Evolutionary conservation across 2,888 invertebrate species (phyloP), one percentile per base, ranked within the genome.

Genomic region (Drosophila austrosaltans): DNA sequence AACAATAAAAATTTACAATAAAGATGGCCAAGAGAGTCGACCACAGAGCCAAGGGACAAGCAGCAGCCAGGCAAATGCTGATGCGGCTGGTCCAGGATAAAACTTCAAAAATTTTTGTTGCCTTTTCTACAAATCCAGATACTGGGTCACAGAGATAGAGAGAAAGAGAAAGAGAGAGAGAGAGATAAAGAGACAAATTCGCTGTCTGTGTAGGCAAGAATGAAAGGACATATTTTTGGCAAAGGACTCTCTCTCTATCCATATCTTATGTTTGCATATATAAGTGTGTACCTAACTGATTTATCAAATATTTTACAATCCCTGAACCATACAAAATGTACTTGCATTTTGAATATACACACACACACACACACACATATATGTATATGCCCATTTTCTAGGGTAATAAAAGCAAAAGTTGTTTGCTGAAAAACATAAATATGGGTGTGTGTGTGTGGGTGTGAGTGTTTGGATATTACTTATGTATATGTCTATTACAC

Each of bases 251-350:
- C 20, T 39, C 39, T 42, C 42, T 25, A 4, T n/a, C 28, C 28
- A 12, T 12, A 12, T 22, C 28, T 12, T 28, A 22, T 57, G 57
- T 39, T 32, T 25, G 22, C 22, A 39, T 57, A 22, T 57, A 36
- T 57, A 57, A 32, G 10, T 72, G 72, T 72, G 71, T 72, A 36
- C 42, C n/a, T 32, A 60, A 63, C 36, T 59, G 66, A 72, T 72
- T 72, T 72, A 72, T 66, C 66, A 72, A 66, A 72, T 69, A 64
- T 69, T 72, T 48, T 32, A 22, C 56, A 44, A 30, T 63, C 63
- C 32, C 40, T 60, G 63, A 56, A 61, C 63, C 64, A 69, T 36
- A 20, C 53, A 2, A 54, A 42, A 16, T 30, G 56, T 53, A 57
- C 48, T 36, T 36, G 36, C 36, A 36, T 36, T 36, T 36, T 36